phyloP scores from a whole-genome alignment of 2,888 invertebrate genomes.

The Nomada fucata region DNA sequence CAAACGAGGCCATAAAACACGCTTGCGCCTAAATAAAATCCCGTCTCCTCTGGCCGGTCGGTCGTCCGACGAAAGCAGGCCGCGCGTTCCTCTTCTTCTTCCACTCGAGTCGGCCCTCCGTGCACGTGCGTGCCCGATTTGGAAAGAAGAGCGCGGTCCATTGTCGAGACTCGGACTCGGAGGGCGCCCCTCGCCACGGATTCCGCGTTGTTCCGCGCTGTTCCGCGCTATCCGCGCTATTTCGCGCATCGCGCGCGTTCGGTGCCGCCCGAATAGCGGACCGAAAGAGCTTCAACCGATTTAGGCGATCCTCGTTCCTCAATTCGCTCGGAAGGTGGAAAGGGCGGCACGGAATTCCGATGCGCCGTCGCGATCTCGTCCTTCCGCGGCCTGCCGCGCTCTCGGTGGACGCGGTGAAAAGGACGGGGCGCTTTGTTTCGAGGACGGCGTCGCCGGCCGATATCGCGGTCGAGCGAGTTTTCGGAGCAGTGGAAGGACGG shows the following conservation, averaged over 20 bases:
- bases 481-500: slow-evolving; percentile 43
- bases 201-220: too few relatives aligned
- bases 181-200: too few relatives aligned
- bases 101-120: too few relatives aligned
- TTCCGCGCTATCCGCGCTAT: too few relatives aligned
- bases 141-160: neutral
- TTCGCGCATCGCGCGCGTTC: too few relatives aligned
- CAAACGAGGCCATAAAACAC: slow-evolving; percentile 79
- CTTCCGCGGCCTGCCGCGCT: too few relatives aligned
- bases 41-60: slow-evolving; percentile 7
- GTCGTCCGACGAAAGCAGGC: slow-evolving; percentile 19
- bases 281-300: too few relatives aligned
- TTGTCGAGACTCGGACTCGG: too few relatives aligned
- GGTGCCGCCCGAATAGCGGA: too few relatives aligned
- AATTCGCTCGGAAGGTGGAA: neutral
- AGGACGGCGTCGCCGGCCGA: slow-evolving; percentile 50
- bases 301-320: too few relatives aligned
- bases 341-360: slow-evolving; percentile 3
- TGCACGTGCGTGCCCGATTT: slow-evolving; percentile 11
- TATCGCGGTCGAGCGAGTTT: slow-evolving; percentile 62
- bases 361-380: neutral
- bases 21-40: slow-evolving; percentile 79
- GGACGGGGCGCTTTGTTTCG: slow-evolving; percentile 59
- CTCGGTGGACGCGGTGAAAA: slow-evolving; percentile 7
- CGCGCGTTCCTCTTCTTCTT: neutral